Evolutionary conservation across 2,113 vertebrate species (phyloP).

Genomic region (Gnathonemus longibarbis): DNA sequence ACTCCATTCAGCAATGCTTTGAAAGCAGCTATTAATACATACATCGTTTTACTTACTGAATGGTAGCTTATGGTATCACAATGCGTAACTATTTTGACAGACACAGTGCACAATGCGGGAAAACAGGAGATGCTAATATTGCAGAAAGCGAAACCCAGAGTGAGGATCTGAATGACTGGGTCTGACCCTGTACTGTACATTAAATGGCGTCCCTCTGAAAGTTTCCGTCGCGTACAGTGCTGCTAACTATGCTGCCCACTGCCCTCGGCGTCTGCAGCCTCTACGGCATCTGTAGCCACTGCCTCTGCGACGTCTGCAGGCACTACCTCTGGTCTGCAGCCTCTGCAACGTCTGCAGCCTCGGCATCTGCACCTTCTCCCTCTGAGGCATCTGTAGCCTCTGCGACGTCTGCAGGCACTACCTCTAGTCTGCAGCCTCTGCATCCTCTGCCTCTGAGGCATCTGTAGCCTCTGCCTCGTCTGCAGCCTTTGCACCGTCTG

Average conservation of each 20-base stretch:
- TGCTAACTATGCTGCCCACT: neutral
- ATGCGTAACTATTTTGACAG: neutral
- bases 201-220: neutral
- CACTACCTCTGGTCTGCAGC: neutral
- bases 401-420: too few species aligned
- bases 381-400: neutral
- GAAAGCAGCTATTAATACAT: slow-evolving; percentile 13
- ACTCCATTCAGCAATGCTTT: neutral
- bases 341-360: too few species aligned
- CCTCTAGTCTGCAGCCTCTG: neutral
- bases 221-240: neutral
- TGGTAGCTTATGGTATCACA: neutral
- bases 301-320: too few species aligned
- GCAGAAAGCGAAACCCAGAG: slow-evolving; percentile 18
- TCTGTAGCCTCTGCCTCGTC: neutral
- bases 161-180: slow-evolving; percentile 18
- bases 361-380: neutral
- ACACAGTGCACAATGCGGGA: neutral
- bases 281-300: neutral
- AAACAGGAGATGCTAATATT: neutral
- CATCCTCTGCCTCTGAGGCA: neutral
- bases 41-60: slow-evolving; percentile 3
- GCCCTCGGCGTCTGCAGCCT: neutral
- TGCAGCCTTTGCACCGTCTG: too few species aligned
- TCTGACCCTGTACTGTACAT: slow-evolving; percentile 12